These are phyloP conservation scores for Drosophila peninsularis DNA, from an alignment of 2,888 invertebrate species.

Conservation along the genomic window DNA sequence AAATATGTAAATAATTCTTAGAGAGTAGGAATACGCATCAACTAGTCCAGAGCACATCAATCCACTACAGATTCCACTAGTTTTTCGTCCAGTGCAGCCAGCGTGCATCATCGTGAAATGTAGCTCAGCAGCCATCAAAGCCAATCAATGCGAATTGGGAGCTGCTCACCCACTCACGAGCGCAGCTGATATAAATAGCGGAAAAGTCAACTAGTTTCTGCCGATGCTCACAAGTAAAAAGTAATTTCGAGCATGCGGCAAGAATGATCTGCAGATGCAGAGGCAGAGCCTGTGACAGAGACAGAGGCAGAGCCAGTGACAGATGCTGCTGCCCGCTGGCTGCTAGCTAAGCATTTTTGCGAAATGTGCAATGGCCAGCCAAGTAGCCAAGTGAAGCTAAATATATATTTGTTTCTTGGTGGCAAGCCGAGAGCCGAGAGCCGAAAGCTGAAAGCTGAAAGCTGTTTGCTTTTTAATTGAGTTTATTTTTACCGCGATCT, in stretches of 20 bases:
- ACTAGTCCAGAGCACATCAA: not conserved
- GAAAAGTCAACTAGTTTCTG: slow-evolving; percentile 27
- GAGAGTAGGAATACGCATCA: not conserved
- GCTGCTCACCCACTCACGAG: slow-evolving; percentile 41
- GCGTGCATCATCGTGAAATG: slow-evolving; percentile 6
- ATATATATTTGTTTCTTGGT: slow-evolving; percentile 43
- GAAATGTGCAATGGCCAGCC: slow-evolving; percentile 67
- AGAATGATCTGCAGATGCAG: not conserved
- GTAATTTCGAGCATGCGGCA: slow-evolving; percentile 35
- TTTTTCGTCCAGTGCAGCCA: not conserved
- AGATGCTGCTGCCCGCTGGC: slow-evolving; percentile 8
- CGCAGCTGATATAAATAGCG: slow-evolving; percentile 38
- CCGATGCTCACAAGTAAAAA: slow-evolving; percentile 5
- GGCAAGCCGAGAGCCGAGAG: slow-evolving; percentile 43
- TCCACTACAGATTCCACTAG: no score
- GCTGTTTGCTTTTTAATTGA: slow-evolving; percentile 45
- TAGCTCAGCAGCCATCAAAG: slow-evolving; percentile 31
- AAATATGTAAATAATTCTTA: no score
- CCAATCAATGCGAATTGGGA: slow-evolving; percentile 33
- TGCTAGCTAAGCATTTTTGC: slow-evolving; percentile 46
- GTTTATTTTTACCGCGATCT: slow-evolving; percentile 43
- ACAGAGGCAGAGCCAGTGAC: not conserved
- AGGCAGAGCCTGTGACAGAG: not conserved
- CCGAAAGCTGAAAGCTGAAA: no score
- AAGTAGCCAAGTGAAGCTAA: slow-evolving; percentile 53